Base-by-base conservation (phyloP, 2,888 invertebrate species). In the Tryphoninae sp. region DNA sequence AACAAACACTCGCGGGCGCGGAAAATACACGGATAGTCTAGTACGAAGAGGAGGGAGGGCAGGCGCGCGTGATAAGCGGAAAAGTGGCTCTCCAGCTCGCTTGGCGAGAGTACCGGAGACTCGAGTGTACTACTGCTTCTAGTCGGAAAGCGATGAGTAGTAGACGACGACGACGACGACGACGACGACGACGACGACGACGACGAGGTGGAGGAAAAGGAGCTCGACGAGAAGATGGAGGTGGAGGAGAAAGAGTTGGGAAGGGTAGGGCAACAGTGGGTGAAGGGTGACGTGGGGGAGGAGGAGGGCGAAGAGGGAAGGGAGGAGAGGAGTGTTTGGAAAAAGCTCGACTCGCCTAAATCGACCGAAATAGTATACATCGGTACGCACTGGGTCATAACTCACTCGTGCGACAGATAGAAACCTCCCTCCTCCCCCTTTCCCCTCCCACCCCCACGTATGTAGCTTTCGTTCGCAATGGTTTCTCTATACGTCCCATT, bases 351-450 rank as follows among this genome's bases (percentile, higher is more conserved):
- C 75, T 80, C 75, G 71, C 61, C 75, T 72, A 58, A 77, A 82
- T 77, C 79, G 79, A 82, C 82, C 82, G 76, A 82, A 82, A 82
- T 82, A 82, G 82, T 82, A 82, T 77, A 79, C 75, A 79, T 76
- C 73, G 72, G 55, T 82, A 73, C 76, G 71, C 78, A 67, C 78
- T 49, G 68, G 76, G 82, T 82, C 73, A 79, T 82, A 82, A 79
- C 76, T 82, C 82, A 82, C 82, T 67, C 72, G 8, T 62, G 79
- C 79, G 82, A 82, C 82, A 82, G 79, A 79, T 79, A 82, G 62
- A 77, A 73, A 58, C n/a, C 76, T 69, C 42, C 16, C 13, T 67
- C 61, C 33, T 6, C 4, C 33, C 33, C 19, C 19, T 19, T 19
- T 19, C 0, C 73, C 42, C 16, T 8, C 59, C 61, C 33, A 4